These are phyloP conservation scores for Byasa hedistus DNA, from an alignment of 2,888 invertebrate genomes.

Conservation along the genomic window DNA sequence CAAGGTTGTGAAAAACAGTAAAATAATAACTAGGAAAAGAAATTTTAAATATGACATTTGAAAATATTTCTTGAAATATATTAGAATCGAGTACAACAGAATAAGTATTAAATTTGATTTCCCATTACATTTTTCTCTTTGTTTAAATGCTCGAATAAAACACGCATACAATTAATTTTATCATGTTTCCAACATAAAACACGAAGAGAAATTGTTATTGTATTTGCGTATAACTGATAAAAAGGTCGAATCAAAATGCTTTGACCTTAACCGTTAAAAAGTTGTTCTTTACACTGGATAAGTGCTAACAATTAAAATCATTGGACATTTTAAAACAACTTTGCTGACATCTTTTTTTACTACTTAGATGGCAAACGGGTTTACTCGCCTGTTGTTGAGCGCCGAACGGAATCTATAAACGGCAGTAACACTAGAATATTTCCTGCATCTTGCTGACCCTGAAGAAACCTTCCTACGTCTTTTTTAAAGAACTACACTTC, in stretches of 20 bases:
- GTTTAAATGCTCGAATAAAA: neutral
- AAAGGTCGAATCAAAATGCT: constrained; percentile 42
- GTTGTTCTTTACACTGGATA: neutral
- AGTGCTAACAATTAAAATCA: neutral
- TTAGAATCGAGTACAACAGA: neutral
- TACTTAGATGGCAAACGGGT: no score
- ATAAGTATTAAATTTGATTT: neutral
- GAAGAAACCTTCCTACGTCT: no score
- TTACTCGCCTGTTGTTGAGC: no score
- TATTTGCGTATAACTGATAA: constrained; percentile 45
- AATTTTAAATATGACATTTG: neutral
- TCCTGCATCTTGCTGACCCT: no score
- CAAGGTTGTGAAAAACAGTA: neutral
- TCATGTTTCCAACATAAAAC: constrained; percentile 30
- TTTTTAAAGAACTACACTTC: no score
- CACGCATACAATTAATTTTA: constrained; percentile 26
- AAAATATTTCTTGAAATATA: neutral
- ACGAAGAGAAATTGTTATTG: constrained; percentile 30
- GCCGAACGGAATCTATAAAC: no score
- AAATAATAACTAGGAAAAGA: neutral
- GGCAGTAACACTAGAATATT: no score
- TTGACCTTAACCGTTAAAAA: constrained; percentile 46
- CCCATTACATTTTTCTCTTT: neutral
- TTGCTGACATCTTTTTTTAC: no score
- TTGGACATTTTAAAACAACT: no score